Conservation (phyloP, 2,113 vertebrate genomes). For the Corythornis vintsioides region DNA sequence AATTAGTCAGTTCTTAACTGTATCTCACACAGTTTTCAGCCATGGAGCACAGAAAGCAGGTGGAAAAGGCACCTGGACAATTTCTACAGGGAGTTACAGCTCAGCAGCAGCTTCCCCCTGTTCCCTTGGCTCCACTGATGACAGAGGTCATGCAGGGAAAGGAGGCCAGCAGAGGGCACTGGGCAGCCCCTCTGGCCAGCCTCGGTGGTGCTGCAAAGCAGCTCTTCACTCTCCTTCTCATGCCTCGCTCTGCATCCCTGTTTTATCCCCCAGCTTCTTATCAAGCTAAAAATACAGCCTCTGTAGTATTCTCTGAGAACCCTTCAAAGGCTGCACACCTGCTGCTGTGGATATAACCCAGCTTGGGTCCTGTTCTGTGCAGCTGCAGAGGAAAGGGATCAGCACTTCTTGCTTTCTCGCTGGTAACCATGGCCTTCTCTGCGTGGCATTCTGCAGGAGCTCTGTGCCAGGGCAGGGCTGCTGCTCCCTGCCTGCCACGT, state of each 20-base stretch:
- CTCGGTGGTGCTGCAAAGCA: background rate
- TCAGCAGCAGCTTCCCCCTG: background rate
- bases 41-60: background rate
- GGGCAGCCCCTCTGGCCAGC: background rate
- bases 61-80: background rate
- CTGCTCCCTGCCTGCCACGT: background rate
- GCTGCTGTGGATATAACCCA: background rate
- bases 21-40: background rate
- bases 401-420: background rate
- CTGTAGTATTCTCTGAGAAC: background rate
- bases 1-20: background rate
- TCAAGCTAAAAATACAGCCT: background rate
- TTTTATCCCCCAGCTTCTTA: too few relatives aligned
- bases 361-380: background rate
- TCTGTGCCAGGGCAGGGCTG: background rate
- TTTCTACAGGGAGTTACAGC: background rate
- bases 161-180: background rate
- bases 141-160: background rate
- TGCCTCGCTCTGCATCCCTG: background rate
- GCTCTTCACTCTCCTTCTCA: background rate
- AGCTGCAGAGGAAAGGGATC: background rate
- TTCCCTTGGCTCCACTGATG: background rate
- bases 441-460: background rate
- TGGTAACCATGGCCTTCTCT: background rate
- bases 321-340: fast-evolving